A percentile compares a stretch with the other conserved stretches of the same genome.
Evolutionary conservation across 1,140 invertebrate species (phyloP).

Genomic region (Penaeus chinensis): DNA sequence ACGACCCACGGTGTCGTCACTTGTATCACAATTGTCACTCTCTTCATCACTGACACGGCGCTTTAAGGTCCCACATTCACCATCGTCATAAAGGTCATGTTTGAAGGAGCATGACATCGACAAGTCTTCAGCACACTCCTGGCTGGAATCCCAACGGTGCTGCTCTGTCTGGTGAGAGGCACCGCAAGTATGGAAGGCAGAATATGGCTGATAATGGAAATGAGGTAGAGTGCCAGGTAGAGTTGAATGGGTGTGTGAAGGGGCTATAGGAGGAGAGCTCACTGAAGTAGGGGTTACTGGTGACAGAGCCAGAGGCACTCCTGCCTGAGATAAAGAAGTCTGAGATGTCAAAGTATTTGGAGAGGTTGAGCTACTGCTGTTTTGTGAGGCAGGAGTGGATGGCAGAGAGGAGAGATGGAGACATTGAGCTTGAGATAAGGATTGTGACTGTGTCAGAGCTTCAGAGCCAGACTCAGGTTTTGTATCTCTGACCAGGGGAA

Average conservation of each 20-base stretch:
- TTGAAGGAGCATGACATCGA: conserved; percentile 31
- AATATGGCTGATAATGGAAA: conserved; percentile 28
- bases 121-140: conserved; percentile 50
- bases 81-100: conserved; percentile 33
- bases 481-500: no score
- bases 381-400: no score
- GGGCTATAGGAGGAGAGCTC: background rate
- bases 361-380: no score
- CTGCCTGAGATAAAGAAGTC: no score
- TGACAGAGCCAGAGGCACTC: no score
- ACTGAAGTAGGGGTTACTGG: no score
- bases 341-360: no score
- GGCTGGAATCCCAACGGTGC: conserved; percentile 26
- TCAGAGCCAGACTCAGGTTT: no score
- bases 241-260: conserved; percentile 14
- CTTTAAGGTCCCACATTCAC: conserved; percentile 19
- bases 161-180: conserved; percentile 35
- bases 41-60: conserved; percentile 53
- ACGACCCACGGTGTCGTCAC: conserved; percentile 51
- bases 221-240: conserved; percentile 1
- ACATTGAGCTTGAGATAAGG: no score
- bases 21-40: conserved; percentile 52
- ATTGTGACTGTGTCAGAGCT: no score
- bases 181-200: conserved; percentile 51
- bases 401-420: no score